Percentiles rank a stretch among this genome's conserved stretches.
These are phyloP conservation scores for Copidosoma aretas DNA, from an alignment of 2,888 invertebrate genomes.

Conservation along the genomic window DNA sequence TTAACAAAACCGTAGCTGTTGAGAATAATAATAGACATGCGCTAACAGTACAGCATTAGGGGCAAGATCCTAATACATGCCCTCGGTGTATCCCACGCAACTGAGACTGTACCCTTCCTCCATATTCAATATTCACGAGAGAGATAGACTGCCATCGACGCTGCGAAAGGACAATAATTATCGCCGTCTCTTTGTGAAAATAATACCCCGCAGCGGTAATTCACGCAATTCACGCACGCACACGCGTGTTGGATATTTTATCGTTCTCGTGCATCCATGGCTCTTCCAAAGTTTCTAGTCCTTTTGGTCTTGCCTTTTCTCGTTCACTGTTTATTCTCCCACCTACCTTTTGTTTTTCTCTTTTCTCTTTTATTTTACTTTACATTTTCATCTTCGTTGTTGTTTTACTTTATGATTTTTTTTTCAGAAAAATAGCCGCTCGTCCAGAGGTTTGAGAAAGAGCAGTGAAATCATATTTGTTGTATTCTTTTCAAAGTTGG, in stretches of 20 bases:
- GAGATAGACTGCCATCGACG: background rate
- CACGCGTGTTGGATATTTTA: conserved; percentile 23
- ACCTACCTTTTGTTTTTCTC: background rate
- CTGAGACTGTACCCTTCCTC: conserved; percentile 4
- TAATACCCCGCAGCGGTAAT: conserved; percentile 30
- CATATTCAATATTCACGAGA: background rate
- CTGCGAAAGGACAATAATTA: conserved; percentile 38
- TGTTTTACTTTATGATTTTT: too few relatives aligned
- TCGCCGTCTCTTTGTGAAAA: conserved; percentile 44
- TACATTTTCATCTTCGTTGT: conserved; percentile 14
- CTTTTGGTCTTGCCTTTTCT: conserved; percentile 3
- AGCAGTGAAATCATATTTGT: too few relatives aligned
- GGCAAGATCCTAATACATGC: background rate
- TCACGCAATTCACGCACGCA: conserved; percentile 4
- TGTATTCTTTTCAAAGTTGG: too few relatives aligned
- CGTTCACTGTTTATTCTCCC: conserved; percentile 10
- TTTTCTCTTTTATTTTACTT: conserved; percentile 15
- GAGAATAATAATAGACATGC: conserved; percentile 22
- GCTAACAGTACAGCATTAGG: too few relatives aligned
- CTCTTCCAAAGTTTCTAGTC: background rate
- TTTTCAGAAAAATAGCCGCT: too few relatives aligned
- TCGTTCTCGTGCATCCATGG: background rate
- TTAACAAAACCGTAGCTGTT: too few relatives aligned
- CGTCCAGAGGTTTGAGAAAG: too few relatives aligned
- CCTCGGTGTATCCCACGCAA: conserved; percentile 28